These are phyloP conservation scores for Psylliodes chrysocephalus DNA, from an alignment of 2,888 invertebrate species.

Conservation along the genomic window DNA sequence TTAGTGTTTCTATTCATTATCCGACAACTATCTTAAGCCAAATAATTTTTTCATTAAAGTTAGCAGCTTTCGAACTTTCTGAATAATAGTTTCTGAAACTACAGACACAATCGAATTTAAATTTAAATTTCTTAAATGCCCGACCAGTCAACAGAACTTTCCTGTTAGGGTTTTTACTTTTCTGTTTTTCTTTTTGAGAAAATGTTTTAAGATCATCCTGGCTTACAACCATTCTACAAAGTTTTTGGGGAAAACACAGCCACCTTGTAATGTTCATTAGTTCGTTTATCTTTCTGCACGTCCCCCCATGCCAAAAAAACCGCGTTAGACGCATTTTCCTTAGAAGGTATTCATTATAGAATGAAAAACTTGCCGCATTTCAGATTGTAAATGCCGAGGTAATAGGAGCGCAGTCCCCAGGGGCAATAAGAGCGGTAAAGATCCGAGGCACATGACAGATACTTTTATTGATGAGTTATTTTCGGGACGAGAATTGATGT, in stretches of 20 bases:
- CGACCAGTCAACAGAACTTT: no score
- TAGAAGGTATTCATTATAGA: constrained; percentile 29
- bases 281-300: constrained; percentile 12
- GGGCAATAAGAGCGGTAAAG: background rate
- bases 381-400: constrained; percentile 10
- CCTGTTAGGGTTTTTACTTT: no score
- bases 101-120: no score
- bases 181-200: background rate
- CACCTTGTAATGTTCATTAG: constrained; percentile 19
- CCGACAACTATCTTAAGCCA: no score
- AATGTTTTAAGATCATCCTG: background rate
- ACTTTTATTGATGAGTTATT: background rate
- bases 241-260: background rate
- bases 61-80: no score
- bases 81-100: no score
- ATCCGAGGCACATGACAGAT: background rate
- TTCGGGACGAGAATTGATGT: no score
- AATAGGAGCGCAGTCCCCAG: constrained; percentile 1
- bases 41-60: no score
- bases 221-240: background rate
- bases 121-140: no score
- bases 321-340: constrained; percentile 21
- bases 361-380: constrained; percentile 29
- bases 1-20: no score
- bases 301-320: constrained; percentile 3